Evolutionary conservation across 2,797 vertebrate genomes (phyloP), one percentile per base, ranked within the genome.

Genomic region (Rhinogobio ventralis): DNA sequence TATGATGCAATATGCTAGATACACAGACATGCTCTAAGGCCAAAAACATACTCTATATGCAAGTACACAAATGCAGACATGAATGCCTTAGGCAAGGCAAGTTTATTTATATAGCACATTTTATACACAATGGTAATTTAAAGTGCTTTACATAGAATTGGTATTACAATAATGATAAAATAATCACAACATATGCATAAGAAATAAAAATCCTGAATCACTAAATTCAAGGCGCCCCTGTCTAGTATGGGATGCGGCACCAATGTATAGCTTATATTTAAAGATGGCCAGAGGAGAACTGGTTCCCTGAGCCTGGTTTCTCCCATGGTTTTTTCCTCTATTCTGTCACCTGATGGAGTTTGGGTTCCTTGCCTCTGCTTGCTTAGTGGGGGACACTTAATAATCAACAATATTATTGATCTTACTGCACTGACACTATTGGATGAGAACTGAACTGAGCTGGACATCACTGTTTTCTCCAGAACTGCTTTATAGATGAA

Each of bases 1-100:
- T 60, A 45, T 57, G 19, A 69, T 72, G 45, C 62, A 57, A 53
- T 80, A 7, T 80, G 46, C 19, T 53, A 49, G 25, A 68, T 80
- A 69, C 23, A 69, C 23, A 53, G 4, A 20, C 8, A 25, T 81
- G 36, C 25, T 23, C 28, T 23, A 33, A 74, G 49, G 28, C 19
- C 10, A 36, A 75, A 75, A 74, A 49, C 72, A 74, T 33, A 7
- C 19, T 33, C 28, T 25, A 49, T 46, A 7, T 19, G n/a, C 8
- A 53, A 53, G 72, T 53, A 33, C 46, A 53, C 28, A 75, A 75
- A 55, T 51, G 19, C 30, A 72, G 45, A 72, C 17, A 33, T 14
- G 49, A 74, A 28, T 19, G 5, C 15, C 17, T 49, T 49, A 39
- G 36, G 25, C 71, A 49, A 53, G 49, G 39, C 39, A 39, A 39